Evolutionary conservation across 2,113 vertebrate species (phyloP), one percentile per base, ranked within the genome.

Genomic region (Eubucco bourcierii): DNA sequence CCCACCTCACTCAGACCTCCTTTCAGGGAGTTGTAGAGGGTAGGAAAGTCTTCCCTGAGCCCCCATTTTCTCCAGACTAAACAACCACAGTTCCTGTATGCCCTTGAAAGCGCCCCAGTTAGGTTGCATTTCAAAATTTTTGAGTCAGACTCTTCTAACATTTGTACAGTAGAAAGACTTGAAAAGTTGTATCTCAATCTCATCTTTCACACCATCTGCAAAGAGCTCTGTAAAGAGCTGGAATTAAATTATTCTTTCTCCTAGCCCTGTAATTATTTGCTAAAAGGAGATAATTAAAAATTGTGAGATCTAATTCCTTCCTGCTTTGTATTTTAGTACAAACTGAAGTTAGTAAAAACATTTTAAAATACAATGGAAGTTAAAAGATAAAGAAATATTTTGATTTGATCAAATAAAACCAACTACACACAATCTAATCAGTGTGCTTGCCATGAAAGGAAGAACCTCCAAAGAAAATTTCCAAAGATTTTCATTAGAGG

Each of bases 101-200:
- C 23, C 23, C 50, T 52, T 52, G 50, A 52, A 52, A 80, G 9
- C 0, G 5, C 4, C 15, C 0, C 19, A 29, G 4, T 39, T 12
- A 66, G 20, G 6, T 50, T 73, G 2, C 46, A 78, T 33, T 64
- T 52, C 10, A 71, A 87, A 80, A 56, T 16, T 52, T 52, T 8
- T 4, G 20, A 60, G 6, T 50, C 46, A 61, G 41, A 88, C 53
- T 73, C 47, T 63, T 7, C 53, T 58, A 6, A 34, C 7, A 58
- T 64, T 58, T 41, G 15, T 21, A 63, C 0, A 1, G 23, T 21
- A 21, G 25, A 72, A 9, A 80, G 39, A 56, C 34, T 41, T 58
- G 14, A 67, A 68, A 85, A 77, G 10, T 64, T 59, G 3, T 34
- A 58, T 77, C 44, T 78, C 21, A 63, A 34, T 28, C 25, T 13